Percentiles rank a stretch among this genome's conserved stretches.
Conservation (phyloP, 2,797 vertebrate species). For the Sebastes kiyomatsui region DNA sequence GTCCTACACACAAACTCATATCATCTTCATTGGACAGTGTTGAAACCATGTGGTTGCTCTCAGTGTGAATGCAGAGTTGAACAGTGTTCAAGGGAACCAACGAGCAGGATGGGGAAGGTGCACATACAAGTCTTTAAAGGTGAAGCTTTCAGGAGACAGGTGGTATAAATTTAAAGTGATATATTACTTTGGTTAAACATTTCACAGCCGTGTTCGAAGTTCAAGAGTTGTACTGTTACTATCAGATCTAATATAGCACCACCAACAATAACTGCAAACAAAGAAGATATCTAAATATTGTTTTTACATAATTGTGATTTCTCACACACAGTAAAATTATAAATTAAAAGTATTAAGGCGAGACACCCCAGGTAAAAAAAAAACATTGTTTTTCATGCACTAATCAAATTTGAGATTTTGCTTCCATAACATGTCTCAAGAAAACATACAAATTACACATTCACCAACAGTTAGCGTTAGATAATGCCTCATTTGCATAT, state of each 20-base stretch:
- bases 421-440: too few species aligned
- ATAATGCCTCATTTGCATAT: too few species aligned
- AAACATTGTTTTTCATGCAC: not conserved
- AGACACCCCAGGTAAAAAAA: not conserved
- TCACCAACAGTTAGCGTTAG: too few species aligned
- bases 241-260: not conserved
- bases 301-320: not conserved
- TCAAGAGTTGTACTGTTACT: not conserved
- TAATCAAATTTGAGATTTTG: too few species aligned
- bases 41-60: not conserved
- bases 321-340: not conserved
- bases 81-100: not conserved
- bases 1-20: not conserved
- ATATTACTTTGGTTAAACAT: constrained; percentile 6
- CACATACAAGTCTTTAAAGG: constrained; percentile 40
- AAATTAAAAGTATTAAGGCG: not conserved
- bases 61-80: not conserved
- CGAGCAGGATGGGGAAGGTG: constrained; percentile 43
- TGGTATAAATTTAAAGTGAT: not conserved
- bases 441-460: too few species aligned
- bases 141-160: constrained; percentile 13
- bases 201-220: not conserved
- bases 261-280: not conserved
- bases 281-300: not conserved
- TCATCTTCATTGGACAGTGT: not conserved